Conservation (phyloP, 1,140 invertebrate genomes). For the Brachionus sp. region DNA sequence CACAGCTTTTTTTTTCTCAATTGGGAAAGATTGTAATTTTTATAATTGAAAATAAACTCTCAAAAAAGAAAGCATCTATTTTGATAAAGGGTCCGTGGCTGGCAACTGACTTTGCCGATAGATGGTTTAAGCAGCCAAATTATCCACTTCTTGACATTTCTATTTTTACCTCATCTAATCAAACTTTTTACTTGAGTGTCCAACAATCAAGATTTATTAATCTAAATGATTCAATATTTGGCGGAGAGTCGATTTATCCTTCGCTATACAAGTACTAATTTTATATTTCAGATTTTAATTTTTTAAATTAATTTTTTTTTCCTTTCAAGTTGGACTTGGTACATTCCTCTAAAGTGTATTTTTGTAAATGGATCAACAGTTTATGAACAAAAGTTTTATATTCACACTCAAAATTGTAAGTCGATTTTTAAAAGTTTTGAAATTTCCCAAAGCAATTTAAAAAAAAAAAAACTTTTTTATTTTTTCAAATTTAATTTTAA, state of each 20-base stretch:
- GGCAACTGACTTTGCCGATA: background rate
- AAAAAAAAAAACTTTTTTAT: no score
- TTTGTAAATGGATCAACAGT: constrained; percentile 8
- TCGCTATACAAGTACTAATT: constrained; percentile 21
- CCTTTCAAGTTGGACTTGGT: constrained; percentile 29
- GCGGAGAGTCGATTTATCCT: background rate
- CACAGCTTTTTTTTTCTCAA: constrained; percentile 19
- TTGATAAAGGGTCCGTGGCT: background rate
- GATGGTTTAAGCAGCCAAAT: constrained; percentile 39
- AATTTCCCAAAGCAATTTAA: no score
- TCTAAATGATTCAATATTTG: background rate
- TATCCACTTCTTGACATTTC: background rate
- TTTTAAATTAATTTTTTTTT: background rate
- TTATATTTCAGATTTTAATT: background rate
- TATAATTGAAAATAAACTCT: background rate
- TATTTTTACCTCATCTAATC: background rate
- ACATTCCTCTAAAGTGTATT: constrained; percentile 16
- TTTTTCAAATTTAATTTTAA: no score
- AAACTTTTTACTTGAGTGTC: background rate
- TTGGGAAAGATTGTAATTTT: constrained; percentile 27
- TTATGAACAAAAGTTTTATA: constrained; percentile 28
- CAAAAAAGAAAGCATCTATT: background rate
- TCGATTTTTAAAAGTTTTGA: no score
- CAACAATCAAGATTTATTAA: constrained; percentile 20
- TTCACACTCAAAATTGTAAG: constrained; percentile 1